Percentiles rank a stretch among this genome's conserved stretches.
Conservation (phyloP, 1,140 invertebrate species). For the Trachymyrmex cornetzi region DNA sequence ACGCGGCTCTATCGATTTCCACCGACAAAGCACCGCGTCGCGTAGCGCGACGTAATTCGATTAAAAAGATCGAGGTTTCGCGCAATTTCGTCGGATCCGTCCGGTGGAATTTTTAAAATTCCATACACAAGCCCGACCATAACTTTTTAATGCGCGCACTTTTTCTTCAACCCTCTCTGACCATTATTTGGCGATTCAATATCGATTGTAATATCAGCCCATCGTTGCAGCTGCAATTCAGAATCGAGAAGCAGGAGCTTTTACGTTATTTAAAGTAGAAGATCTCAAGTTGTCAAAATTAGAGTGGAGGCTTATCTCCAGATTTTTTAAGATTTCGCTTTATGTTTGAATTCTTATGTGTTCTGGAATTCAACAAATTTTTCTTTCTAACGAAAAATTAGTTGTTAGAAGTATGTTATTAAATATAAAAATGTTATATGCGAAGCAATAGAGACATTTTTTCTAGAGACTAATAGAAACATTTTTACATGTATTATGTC, state of each 20-base stretch:
- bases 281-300: slow-evolving; percentile 7
- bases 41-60: slow-evolving; percentile 46
- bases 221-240: slow-evolving; percentile 11
- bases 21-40: slow-evolving; percentile 34
- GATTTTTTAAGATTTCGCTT: not conserved
- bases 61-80: slow-evolving; percentile 63
- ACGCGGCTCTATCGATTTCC: slow-evolving; percentile 56
- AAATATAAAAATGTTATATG: not conserved
- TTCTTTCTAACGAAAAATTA: not conserved
- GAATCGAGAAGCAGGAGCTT: slow-evolving; percentile 6
- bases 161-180: slow-evolving; percentile 34
- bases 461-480: not conserved
- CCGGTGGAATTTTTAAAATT: slow-evolving; percentile 55
- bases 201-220: slow-evolving; percentile 40
- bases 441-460: not conserved
- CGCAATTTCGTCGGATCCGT: slow-evolving; percentile 48
- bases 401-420: not conserved
- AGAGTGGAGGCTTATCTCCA: not conserved
- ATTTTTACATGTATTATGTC: not conserved
- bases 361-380: not conserved
- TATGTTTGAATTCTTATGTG: not conserved
- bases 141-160: slow-evolving; percentile 63
- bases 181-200: slow-evolving; percentile 55
- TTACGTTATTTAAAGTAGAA: slow-evolving; percentile 5
- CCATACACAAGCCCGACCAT: slow-evolving; percentile 39